These are phyloP conservation scores for Mesitornis unicolor DNA, from an alignment of 2,113 vertebrate species.

Conservation along the genomic window DNA sequence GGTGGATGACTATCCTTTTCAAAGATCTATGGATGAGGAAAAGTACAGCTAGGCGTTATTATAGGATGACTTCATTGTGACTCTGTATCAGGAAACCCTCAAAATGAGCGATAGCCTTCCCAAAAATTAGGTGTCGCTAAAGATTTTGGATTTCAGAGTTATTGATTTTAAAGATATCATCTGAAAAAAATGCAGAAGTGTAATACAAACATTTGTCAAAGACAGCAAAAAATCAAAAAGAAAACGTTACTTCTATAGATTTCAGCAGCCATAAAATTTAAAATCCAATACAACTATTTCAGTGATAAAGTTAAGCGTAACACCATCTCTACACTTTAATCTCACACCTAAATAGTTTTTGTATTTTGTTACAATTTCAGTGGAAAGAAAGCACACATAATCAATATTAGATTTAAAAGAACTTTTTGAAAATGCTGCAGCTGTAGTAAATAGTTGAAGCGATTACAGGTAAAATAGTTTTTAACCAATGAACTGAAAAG, in stretches of 20 bases:
- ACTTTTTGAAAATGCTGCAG: slow-evolving; percentile 39
- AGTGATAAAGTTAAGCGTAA: slow-evolving; percentile 63
- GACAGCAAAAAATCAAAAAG: slow-evolving; percentile 32
- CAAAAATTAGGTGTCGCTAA: slow-evolving; percentile 1
- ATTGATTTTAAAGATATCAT: slow-evolving; percentile 44
- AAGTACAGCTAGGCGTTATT: background rate
- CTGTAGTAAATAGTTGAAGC: slow-evolving; percentile 43
- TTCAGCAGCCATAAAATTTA: slow-evolving; percentile 52
- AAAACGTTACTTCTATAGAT: slow-evolving; percentile 46
- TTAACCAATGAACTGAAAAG: slow-evolving; percentile 62
- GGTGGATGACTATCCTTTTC: background rate
- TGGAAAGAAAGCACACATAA: slow-evolving; percentile 59
- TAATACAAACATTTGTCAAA: slow-evolving; percentile 65
- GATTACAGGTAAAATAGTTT: slow-evolving; percentile 60
- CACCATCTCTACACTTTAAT: slow-evolving; percentile 59
- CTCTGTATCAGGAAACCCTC: background rate
- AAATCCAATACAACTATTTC: slow-evolving; percentile 66
- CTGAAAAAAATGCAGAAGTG: slow-evolving; percentile 26
- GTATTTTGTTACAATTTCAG: slow-evolving; percentile 66
- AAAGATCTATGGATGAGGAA: background rate
- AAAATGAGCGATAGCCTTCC: slow-evolving; percentile 17
- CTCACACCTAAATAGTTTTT: slow-evolving; percentile 70
- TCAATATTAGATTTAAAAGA: slow-evolving; percentile 64
- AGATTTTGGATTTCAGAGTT: slow-evolving; percentile 36
- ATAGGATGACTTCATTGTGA: background rate